Evolutionary conservation across 2,797 vertebrate species (phyloP), one percentile per base, ranked within the genome.

Genomic region (Enteromius argenteus): DNA sequence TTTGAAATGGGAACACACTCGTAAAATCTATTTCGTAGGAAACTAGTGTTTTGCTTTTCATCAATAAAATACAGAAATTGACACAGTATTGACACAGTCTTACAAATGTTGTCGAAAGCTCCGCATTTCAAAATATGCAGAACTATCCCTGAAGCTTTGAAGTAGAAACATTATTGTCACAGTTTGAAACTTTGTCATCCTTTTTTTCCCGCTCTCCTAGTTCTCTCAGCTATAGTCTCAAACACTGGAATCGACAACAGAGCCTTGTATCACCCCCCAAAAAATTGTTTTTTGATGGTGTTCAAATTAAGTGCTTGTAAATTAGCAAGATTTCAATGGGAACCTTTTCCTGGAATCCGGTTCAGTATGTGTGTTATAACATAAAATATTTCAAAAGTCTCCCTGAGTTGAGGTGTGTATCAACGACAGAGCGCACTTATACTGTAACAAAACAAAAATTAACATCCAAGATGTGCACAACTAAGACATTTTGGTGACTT

Each of bases 21-120:
- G 92, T 95, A 95, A 95, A 95, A 94, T 94, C 91, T 96, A 87
- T 88, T 95, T 95, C 91, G 94, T 96, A 96, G 93, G 95, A 97
- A 97, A 96, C 96, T 96, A 96, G 96, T 95, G 96, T 96, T 96
- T 90, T 95, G 94, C 91, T 95, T 96, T 96, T 92, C 82, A 84
- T 96, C 94, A 94, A 95, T 95, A 97, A 96, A 96, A 96, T 95
- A 96, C 96, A 96, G 95, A 96, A 95, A 94, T 93, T 90, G 91
- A 94, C 95, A 95, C 94, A 95, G 94, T 96, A 95, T 95, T 95
- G 94, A 89, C 81, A 88, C 85, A 91, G 94, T 95, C 93, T 90
- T 94, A 95, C 91, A 94, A 95, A 96, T 92, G 90, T 92, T 90
- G 90, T 92, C 92, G 94, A 95, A 94, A 92, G 93, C 93, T 91